phyloP scores from a whole-genome alignment of 1,140 invertebrate genomes.

The Teleogryllus occipitalis region DNA sequence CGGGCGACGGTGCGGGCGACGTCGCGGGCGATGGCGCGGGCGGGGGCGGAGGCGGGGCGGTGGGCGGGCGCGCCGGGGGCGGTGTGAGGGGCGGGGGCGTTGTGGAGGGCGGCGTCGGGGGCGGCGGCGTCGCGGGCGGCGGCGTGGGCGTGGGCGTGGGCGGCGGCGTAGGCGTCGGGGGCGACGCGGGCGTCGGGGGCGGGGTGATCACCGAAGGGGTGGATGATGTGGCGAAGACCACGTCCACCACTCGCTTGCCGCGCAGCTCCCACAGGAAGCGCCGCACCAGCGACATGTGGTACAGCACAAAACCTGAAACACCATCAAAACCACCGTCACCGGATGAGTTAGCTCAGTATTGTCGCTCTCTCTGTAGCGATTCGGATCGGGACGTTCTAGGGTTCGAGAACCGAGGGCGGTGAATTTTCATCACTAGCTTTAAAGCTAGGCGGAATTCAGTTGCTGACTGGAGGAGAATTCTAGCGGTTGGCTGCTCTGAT shows the following conservation, averaged over 20 bases:
- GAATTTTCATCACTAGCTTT: not conserved
- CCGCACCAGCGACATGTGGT: not conserved
- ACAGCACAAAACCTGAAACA: not conserved
- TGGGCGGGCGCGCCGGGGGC: not conserved
- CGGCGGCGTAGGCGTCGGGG: too few relatives aligned
- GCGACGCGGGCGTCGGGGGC: not conserved
- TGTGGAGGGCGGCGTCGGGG: too few relatives aligned
- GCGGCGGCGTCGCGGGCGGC: too few relatives aligned
- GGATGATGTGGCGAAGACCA: not conserved
- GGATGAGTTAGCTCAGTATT: too few relatives aligned
- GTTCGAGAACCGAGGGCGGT: not conserved
- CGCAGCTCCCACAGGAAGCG: not conserved
- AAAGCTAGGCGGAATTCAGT: not conserved
- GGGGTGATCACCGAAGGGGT: not conserved
- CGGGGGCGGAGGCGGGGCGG: too few relatives aligned
- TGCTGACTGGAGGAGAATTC: not conserved
- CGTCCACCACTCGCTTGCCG: not conserved
- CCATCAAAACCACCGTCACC: not conserved
- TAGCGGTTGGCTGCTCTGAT: not conserved
- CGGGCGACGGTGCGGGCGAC: too few relatives aligned
- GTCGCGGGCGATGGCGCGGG: too few relatives aligned
- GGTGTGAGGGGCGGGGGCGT: too few relatives aligned
- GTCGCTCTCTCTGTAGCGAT: too few relatives aligned
- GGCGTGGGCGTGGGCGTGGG: too few relatives aligned
- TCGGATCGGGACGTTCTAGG: not conserved